phyloP scores from a whole-genome alignment of 2,888 invertebrate genomes.

The Clusia tigrina region DNA sequence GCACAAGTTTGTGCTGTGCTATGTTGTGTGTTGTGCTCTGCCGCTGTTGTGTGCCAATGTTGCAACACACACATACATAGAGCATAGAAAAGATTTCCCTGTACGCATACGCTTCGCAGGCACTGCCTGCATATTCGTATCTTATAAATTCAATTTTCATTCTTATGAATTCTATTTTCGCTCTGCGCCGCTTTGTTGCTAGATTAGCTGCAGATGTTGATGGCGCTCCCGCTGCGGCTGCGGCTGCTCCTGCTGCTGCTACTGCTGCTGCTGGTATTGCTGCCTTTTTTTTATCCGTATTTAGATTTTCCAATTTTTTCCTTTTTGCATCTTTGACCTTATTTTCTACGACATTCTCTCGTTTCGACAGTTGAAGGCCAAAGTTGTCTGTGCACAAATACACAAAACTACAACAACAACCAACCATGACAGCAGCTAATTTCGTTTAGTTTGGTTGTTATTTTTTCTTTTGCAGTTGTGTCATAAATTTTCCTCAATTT shows the following conservation, averaged over 20 bases:
- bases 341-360: not conserved
- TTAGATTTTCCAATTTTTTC: not conserved
- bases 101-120: not conserved
- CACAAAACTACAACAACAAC: too few relatives aligned
- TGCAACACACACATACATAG: not conserved
- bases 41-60: not conserved
- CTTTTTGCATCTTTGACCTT: constrained; percentile 4
- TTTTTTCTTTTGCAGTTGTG: constrained; percentile 9
- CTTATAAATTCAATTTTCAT: constrained; percentile 2
- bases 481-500: not conserved
- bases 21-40: not conserved
- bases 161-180: constrained; percentile 1
- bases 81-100: not conserved
- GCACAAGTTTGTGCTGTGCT: not conserved
- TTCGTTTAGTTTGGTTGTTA: constrained; percentile 7
- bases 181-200: not conserved
- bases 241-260: not conserved
- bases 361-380: constrained; percentile 16
- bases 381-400: constrained; percentile 19
- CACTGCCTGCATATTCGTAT: not conserved
- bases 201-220: not conserved
- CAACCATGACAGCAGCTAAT: too few relatives aligned
- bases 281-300: not conserved
- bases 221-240: not conserved
- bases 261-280: not conserved